Evolutionary conservation across 2,888 invertebrate species (phyloP), one percentile per base, ranked within the genome.

Genomic region (Ormyrus nitidulus): DNA sequence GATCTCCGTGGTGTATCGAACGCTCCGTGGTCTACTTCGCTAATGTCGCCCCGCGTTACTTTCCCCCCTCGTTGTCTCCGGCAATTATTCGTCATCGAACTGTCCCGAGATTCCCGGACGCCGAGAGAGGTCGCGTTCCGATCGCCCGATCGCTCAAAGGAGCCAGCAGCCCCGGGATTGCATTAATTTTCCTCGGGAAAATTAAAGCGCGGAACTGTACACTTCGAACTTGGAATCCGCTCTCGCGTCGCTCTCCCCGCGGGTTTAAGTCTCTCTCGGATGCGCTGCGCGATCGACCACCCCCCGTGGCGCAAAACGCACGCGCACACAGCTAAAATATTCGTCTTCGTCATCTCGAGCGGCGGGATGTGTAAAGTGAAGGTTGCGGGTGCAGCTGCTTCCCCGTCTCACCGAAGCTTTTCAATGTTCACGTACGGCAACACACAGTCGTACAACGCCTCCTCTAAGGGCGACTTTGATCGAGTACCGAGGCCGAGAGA

Each of bases 351-450:
- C 64, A 19, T 64, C 64, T 62, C 44, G 62, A 72, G 62, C 62
- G 53, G 34, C 34, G 53, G 62, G 19, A 48, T 34, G 4, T 34
- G 4, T 64, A 48, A 54, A 54, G 54, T 73, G 53, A 54, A 51
- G 46, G 11, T 64, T 53, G 62, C 54, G 72, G 46, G 64, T 54
- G 61, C 61, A 69, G 68, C 46, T 34, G 34, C 34, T 34, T 34
- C 34, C 34, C 34, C 58, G n/a, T 51, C 49, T 54, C n/a, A 8
- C n/a, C 61, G 68, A 68, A 59, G 68, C 75, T 48, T 53, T 76
- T 53, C 68, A 54, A 75, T 75, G 46, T 61, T 61, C 75, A 69
- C 59, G 53, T 61, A 48, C 34, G 59, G 53, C 8, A 34, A 59
- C 48, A 10, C 48, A 48, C 48, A 70, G 59, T 61, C 49, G 61